These are phyloP conservation scores for Hydropsyche tenuis DNA, from an alignment of 1,140 invertebrate species.

Conservation along the genomic window DNA sequence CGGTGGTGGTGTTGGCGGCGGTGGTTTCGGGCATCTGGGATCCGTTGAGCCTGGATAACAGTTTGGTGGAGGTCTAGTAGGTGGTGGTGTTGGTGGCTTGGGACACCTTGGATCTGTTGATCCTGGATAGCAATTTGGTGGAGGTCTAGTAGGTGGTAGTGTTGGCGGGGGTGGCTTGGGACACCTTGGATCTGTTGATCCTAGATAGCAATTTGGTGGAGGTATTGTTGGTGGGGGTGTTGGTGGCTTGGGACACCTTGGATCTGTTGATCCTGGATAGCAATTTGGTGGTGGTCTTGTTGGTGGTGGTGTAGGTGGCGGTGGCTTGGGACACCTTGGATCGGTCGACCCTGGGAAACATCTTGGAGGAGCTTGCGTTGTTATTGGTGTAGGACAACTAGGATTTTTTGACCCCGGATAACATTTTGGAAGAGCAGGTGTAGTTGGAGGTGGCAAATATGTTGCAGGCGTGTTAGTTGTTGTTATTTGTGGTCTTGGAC, in stretches of 20 bases:
- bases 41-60: conserved; percentile 50
- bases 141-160: conserved; percentile 43
- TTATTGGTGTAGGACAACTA: conserved; percentile 50
- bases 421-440: conserved; percentile 47
- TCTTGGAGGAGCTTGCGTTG: conserved; percentile 54
- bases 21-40: conserved; percentile 56
- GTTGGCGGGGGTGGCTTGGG: conserved; percentile 43
- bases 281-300: conserved; percentile 44
- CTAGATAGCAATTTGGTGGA: conserved; percentile 52
- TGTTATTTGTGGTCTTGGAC: conserved; percentile 51
- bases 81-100: conserved; percentile 45
- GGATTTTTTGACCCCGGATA: conserved; percentile 55
- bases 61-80: conserved; percentile 42
- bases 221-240: conserved; percentile 51
- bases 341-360: conserved; percentile 51
- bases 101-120: conserved; percentile 53
- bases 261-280: conserved; percentile 54
- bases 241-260: conserved; percentile 53
- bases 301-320: conserved; percentile 51
- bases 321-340: conserved; percentile 55
- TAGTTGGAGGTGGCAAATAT: conserved; percentile 51
- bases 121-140: conserved; percentile 52
- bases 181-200: conserved; percentile 55
- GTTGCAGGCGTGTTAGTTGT: conserved; percentile 53
- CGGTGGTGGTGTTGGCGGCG: conserved; percentile 46